These are phyloP conservation scores for Andinoacara biseriatus DNA, from an alignment of 2,113 vertebrate species.

Conservation along the genomic window DNA sequence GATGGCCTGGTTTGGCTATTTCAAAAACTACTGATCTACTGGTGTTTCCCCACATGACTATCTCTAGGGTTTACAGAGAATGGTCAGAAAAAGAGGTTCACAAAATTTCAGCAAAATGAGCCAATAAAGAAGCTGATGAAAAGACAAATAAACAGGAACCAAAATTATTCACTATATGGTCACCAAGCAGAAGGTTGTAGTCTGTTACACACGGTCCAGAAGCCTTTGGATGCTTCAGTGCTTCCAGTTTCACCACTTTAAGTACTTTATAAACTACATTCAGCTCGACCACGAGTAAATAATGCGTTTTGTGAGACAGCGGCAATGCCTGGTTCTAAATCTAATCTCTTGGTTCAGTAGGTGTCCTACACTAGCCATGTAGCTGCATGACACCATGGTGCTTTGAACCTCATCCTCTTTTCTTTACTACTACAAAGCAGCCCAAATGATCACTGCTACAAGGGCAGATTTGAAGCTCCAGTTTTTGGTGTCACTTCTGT, in stretches of 20 bases:
- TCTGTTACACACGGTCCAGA: constrained; percentile 15
- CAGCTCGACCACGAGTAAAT: constrained; percentile 36
- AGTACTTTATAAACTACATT: constrained; percentile 40
- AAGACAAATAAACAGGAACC: constrained; percentile 26
- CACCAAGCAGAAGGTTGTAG: constrained; percentile 28
- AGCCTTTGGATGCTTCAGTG: constrained; percentile 24
- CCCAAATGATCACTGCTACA: constrained; percentile 27
- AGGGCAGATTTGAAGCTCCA: constrained; percentile 32
- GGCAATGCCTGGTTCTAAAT: constrained; percentile 21
- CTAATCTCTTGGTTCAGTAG: constrained; percentile 61
- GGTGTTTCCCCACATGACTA: no score
- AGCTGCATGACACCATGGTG: constrained; percentile 38
- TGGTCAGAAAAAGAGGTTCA: no score
- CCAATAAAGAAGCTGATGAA: background rate
- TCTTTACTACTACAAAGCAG: constrained; percentile 1
- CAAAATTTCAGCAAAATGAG: background rate
- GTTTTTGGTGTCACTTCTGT: constrained; percentile 36
- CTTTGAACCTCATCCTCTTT: background rate
- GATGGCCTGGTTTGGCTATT: background rate
- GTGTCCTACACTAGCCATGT: constrained; percentile 42
- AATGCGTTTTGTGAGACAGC: constrained; percentile 40
- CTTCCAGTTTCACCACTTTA: constrained; percentile 20
- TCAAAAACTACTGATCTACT: no score
- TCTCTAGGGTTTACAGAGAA: background rate
- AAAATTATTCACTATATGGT: constrained; percentile 33